Conservation (phyloP, 2,113 vertebrate genomes). For the Ibidorhyncha struthersii region DNA sequence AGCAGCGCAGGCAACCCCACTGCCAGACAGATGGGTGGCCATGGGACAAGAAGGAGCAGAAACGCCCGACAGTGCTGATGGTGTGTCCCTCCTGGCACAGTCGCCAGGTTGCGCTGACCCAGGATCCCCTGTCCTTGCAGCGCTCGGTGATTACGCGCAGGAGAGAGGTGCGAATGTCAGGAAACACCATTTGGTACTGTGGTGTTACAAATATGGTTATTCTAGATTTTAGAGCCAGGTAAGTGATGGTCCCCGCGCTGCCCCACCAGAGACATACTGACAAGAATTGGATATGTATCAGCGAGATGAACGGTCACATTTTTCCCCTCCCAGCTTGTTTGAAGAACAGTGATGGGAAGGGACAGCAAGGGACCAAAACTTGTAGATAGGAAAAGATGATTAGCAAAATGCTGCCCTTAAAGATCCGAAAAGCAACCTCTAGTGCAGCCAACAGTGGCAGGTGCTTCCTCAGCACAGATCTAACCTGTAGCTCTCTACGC, state of each 20-base stretch:
- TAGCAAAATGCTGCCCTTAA: neutral
- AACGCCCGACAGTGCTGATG: neutral
- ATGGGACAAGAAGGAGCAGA: neutral
- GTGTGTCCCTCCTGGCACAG: neutral
- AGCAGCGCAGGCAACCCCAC: neutral
- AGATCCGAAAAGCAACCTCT: neutral
- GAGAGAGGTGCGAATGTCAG: neutral
- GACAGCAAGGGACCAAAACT: neutral
- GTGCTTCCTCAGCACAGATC: neutral
- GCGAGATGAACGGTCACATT: neutral
- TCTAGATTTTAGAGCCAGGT: neutral
- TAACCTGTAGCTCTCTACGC: neutral
- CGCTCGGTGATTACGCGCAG: neutral
- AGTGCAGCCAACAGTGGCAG: neutral
- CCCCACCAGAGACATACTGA: neutral
- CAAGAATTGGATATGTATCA: neutral
- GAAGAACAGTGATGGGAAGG: neutral
- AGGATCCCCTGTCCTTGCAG: neutral
- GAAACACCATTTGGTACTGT: neutral
- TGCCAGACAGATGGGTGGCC: neutral
- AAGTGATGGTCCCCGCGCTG: fast-evolving
- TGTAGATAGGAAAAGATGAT: neutral
- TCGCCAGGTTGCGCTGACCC: neutral
- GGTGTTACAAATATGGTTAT: neutral
- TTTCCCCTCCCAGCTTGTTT: neutral